Evolutionary conservation across 2,888 invertebrate species (phyloP), one percentile per base, ranked within the genome.

Genomic region (Tipula unca): DNA sequence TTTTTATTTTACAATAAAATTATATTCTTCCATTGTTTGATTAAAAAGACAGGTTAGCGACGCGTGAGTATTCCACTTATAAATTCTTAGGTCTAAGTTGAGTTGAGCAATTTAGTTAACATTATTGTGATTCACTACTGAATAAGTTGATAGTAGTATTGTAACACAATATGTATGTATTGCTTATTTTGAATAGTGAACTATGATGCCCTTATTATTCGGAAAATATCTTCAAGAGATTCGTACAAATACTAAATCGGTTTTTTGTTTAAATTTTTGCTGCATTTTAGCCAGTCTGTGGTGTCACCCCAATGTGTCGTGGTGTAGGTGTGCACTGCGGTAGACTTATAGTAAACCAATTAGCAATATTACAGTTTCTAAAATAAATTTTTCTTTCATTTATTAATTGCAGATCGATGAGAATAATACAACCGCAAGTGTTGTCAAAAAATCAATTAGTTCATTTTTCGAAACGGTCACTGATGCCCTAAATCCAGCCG

Each of bases 401-500:
- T 69, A 3, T 69, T 4, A 25, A 82, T 42, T 85, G 84, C 89
- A 95, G 95, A 90, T 95, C 89, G 94, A 95, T 88, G 94, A 93
- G 87, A 93, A 94, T 83, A 93, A 94, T 88, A 94, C 94, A n/a
- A 93, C 95, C 48, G 95, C 94, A 1, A 94, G 93, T 89, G 93
- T 92, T 3, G 94, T 95, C 0, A 95, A 95, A 89, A 93, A 94
- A 89, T 95, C 95, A 88, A 91, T 95, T 84, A 94, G 94, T 89
- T 93, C 92, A 87, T 94, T 95, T 89, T 92, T 95, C 88, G 94
- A 94, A 88, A 94, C 94, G 91, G 93, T 95, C 88, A 94, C 93
- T 89, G 94, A 93, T 88, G 95, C 93, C 3, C 89, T 95, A 88
- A 94, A 93, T 88, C 95, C 95, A 0, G 92, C 93, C 86, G 93